phyloP scores from a whole-genome alignment of 2,113 vertebrate species.

The Chloroceryle aenea region DNA sequence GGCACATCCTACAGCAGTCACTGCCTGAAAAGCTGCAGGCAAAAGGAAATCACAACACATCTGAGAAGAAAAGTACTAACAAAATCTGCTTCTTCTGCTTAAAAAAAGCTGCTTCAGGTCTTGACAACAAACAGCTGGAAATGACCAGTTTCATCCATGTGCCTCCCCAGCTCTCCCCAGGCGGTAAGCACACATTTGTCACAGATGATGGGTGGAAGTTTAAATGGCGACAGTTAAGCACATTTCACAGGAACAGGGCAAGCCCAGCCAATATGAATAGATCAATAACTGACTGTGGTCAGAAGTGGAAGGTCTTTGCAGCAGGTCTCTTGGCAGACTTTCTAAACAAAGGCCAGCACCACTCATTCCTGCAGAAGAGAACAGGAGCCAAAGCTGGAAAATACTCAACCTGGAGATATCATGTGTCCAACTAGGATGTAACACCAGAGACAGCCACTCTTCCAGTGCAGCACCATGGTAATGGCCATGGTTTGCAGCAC shows the following conservation, averaged over 20 bases:
- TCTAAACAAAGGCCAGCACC: neutral
- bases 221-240: neutral
- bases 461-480: neutral
- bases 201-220: neutral
- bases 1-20: neutral
- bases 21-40: neutral
- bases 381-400: neutral
- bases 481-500: neutral
- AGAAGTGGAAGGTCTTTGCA: slow-evolving; percentile 6
- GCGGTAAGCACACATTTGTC: rapidly evolving
- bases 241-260: neutral
- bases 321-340: neutral
- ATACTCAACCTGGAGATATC: neutral
- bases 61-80: neutral
- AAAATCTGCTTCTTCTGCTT: neutral
- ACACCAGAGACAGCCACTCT: neutral
- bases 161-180: neutral
- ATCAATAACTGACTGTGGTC: neutral
- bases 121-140: neutral
- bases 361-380: neutral
- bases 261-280: neutral
- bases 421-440: neutral
- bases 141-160: rapidly evolving
- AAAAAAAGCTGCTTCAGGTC: neutral
- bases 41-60: neutral